Base-by-base conservation (phyloP, 2,888 invertebrate genomes). In the Xestia c-nigrum region DNA sequence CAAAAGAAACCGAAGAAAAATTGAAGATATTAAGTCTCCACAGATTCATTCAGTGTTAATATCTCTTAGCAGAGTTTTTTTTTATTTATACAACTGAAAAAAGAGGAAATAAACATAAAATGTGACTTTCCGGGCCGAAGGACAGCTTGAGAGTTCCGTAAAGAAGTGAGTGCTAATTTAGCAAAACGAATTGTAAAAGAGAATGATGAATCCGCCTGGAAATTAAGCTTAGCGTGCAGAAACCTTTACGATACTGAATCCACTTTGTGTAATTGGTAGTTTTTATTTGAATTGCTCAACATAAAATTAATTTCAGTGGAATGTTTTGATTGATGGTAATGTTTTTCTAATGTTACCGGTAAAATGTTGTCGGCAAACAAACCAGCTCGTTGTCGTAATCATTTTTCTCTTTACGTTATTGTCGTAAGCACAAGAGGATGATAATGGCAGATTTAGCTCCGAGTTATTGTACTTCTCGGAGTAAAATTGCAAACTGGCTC, bases 111-210 rank as follows among this genome's bases (percentile, higher is more conserved):
- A 89, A 90, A 90, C 78, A 88, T 76, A 88, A 90, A 90, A 90
- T 88, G 85, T 89, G 88, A 89, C 87, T 80, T 89, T 84, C 81
- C 74, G 78, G 78, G 76, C 77, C 83, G 85, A 87, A 88, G 74
- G 86, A 87, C 85, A 87, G 84, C 85, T 84, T 82, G 80, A 78
- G 81, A 81, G 85, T 83, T 89, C 83, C 89, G 78, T 85, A 87
- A 90, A 89, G 90, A 91, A 91, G 86, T 85, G 87, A 90, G 87
- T 89, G 91, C 89, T 91, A 93, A 93, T 93, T 93, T 92, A 89
- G 88, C 83, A 85, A 83, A 92, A 90, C 85, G 87, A 89, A 91
- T 91, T 90, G 86, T 89, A 87, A 91, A 91, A 89, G 85, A 88
- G 87, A 89, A 90, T 82, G 85, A 90, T 87, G 86, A 89, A 89